phyloP scores from a whole-genome alignment of 2,113 vertebrate species.

The Rhinoptilus africanus region DNA sequence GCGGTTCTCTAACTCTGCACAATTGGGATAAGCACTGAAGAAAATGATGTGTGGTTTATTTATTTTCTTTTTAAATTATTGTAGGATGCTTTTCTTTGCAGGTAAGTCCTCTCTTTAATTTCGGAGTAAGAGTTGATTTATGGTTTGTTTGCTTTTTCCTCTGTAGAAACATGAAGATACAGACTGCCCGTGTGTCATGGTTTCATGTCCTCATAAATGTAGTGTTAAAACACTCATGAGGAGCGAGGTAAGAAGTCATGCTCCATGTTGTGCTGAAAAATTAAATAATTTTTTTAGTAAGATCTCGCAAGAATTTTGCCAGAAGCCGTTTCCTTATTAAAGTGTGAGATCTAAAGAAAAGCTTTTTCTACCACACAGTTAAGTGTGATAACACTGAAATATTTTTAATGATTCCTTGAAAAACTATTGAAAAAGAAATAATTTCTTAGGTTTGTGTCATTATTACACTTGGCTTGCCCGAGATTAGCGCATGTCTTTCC shows the following conservation, averaged over 20 bases:
- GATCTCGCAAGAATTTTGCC: slow-evolving; percentile 32
- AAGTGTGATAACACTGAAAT: slow-evolving; percentile 50
- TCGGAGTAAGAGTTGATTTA: not conserved
- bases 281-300: not conserved
- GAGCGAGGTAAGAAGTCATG: slow-evolving; percentile 85
- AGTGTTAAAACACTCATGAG: slow-evolving; percentile 87
- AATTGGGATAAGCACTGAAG: not conserved
- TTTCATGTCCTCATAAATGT: slow-evolving; percentile 94
- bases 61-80: not conserved
- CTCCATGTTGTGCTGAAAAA: slow-evolving; percentile 2
- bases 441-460: not conserved
- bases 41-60: not conserved
- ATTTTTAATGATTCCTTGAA: not conserved
- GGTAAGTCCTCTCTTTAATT: not conserved
- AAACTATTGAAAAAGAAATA: not conserved
- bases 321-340: not conserved
- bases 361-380: slow-evolving; percentile 5
- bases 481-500: slow-evolving; percentile 6
- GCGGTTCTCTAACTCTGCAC: not conserved
- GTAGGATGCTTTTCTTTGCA: not conserved
- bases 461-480: slow-evolving; percentile 16
- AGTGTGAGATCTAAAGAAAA: slow-evolving; percentile 24
- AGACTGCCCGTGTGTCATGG: slow-evolving; percentile 90
- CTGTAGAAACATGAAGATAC: slow-evolving; percentile 94
- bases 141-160: slow-evolving; percentile 38